Conservation (phyloP, 2,113 vertebrate genomes). For the Microcebus griseorufus region DNA sequence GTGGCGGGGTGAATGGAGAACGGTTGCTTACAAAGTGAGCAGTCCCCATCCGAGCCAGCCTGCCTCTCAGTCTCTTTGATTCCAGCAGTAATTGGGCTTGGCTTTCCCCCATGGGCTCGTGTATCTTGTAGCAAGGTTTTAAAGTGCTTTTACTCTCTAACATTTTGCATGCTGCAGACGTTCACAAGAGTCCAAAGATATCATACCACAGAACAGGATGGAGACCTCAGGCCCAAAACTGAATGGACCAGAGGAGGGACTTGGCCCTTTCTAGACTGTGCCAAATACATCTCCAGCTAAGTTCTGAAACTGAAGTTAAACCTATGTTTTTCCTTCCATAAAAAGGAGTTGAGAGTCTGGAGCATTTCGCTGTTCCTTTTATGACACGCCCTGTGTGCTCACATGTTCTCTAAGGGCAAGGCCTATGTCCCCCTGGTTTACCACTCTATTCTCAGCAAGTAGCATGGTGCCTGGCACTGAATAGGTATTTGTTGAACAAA, state of each 20-base stretch:
- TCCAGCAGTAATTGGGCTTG: background rate
- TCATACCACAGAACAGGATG: background rate
- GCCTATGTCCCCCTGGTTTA: background rate
- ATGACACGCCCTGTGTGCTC: background rate
- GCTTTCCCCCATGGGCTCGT: background rate
- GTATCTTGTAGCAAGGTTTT: background rate
- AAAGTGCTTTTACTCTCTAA: background rate
- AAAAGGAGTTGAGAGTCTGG: background rate
- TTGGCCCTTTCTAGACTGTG: background rate
- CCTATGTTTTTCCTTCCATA: background rate
- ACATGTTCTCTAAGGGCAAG: background rate
- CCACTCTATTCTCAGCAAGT: background rate
- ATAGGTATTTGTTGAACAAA: background rate
- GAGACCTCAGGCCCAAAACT: background rate
- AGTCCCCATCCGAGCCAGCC: background rate
- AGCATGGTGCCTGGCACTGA: background rate
- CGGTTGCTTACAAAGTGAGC: background rate
- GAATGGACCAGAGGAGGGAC: background rate
- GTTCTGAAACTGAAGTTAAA: background rate
- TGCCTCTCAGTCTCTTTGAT: background rate
- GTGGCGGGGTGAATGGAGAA: background rate
- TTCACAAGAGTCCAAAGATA: background rate
- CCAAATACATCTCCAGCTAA: background rate
- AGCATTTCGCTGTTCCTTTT: background rate
- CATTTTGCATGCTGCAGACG: background rate